Evolutionary conservation across 2,797 vertebrate genomes (phyloP), one percentile per base, ranked within the genome.

Genomic region (Hoplostethus mediterraneus): DNA sequence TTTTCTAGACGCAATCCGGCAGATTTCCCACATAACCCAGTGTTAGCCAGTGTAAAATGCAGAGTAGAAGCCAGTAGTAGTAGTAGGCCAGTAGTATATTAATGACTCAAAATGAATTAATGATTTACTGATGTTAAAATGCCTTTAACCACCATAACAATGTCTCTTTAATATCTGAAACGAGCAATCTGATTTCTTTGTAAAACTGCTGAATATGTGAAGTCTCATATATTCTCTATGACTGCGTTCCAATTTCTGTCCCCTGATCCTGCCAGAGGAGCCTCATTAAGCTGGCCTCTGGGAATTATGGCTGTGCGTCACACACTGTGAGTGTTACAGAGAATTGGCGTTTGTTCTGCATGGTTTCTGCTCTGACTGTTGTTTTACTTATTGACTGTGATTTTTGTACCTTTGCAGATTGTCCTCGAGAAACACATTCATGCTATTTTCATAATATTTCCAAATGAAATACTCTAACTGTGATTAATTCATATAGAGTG

Each of bases 1-100:
- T 85, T 57, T 63, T 73, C 73, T 68, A 21, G 28, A 52, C 75
- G 44, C 74, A 48, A 78, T 59, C 60, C 52, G 60, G 69, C 69
- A 75, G 66, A 86, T 79, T 80, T 87, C 42, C 68, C 58, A 31
- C 57, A 75, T 63, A 31, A 84, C 61, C 60, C 45, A 11, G 52
- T 53, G 60, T 67, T 53, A 38, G 59, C 73, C 74, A 21, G 57
- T 59, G 63, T n/a, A 51, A 71, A 75, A 65, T 45, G 3, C 40
- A 75, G 45, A 52, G n/a, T 10, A 56, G 16, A 65, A 58, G 17
- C 54, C 40, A 59, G 11, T 2, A 31, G 21, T 28, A 28, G 28
- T 28, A 28, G 28, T 28, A 28, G 60, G 30, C 42, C 48, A 28
- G 28, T 28, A 28, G 28, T 28, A 16, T 5, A 74, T 4, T 42